Conservation (phyloP, 2,113 vertebrate genomes). For the Sphyrna mokarran region DNA sequence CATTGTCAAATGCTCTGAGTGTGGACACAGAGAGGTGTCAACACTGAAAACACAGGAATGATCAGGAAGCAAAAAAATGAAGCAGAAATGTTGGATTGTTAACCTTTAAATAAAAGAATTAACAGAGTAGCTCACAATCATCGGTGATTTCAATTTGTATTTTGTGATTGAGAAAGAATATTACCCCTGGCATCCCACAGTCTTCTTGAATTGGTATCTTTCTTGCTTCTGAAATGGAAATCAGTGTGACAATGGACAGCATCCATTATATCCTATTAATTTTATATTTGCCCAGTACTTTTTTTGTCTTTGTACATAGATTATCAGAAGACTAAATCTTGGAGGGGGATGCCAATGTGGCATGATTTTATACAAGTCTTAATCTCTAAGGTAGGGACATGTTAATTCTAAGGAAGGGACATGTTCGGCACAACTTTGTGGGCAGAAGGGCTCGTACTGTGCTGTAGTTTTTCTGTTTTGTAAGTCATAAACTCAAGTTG, state of each 20-base stretch:
- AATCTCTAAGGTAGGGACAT: too few relatives aligned
- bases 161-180: conserved; percentile 1
- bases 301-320: neutral
- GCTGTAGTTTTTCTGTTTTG: too few relatives aligned
- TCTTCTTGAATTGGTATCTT: neutral
- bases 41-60: neutral
- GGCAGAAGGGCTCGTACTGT: too few relatives aligned
- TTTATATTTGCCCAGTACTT: conserved; percentile 8
- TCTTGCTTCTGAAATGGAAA: conserved; percentile 11
- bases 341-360: neutral
- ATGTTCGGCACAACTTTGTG: too few relatives aligned
- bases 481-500: neutral
- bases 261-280: neutral
- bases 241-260: neutral
- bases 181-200: neutral
- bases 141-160: conserved; percentile 5
- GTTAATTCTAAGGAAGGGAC: too few relatives aligned
- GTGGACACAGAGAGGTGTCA: neutral
- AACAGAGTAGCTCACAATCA: neutral
- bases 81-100: neutral
- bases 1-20: neutral
- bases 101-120: conserved; percentile 13
- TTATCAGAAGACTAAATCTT: neutral
- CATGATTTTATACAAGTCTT: neutral
- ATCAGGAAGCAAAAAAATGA: neutral